Conservation (phyloP, 35 echinoderm and acorn worm species). For the Patiria miniata region DNA sequence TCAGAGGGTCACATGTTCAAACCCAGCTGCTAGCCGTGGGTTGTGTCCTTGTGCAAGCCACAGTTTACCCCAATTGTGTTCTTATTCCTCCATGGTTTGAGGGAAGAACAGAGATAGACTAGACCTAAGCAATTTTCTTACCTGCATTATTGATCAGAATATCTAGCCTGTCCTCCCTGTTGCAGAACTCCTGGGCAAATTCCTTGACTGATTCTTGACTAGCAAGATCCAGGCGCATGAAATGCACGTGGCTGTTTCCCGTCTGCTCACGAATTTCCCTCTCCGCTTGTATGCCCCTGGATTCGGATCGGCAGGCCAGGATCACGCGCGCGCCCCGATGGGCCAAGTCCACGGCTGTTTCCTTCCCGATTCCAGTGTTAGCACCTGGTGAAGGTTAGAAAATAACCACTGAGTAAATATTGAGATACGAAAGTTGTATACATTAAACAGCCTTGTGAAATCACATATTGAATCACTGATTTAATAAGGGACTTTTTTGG, state of each 20-base stretch:
- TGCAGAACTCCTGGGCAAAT: constrained; percentile 71
- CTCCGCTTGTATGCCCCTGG: constrained; percentile 61
- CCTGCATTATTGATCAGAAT: constrained; percentile 95
- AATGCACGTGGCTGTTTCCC: constrained; percentile 63
- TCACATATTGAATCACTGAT: no score
- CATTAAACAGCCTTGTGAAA: no score
- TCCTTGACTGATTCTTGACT: constrained; percentile 64
- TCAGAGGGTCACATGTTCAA: no score
- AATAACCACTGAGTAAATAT: no score
- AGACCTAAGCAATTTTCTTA: constrained; percentile 3
- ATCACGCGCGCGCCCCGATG: constrained; percentile 78
- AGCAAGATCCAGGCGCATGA: constrained; percentile 75
- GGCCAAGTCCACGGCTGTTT: constrained; percentile 80
- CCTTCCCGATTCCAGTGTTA: constrained; percentile 92
- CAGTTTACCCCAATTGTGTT: no score
- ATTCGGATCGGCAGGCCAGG: constrained; percentile 76
- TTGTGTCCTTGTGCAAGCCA: no score
- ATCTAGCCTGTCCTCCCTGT: constrained; percentile 72
- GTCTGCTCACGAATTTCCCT: constrained; percentile 62
- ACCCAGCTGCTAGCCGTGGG: no score
- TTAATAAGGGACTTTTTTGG: no score
- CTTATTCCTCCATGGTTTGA: no score
- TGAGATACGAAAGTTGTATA: no score
- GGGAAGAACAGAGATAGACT: neutral
- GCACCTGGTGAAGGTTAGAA: no score